Base-by-base conservation (phyloP, 64 coral and sea anemone species). In the Porites australiensis region DNA sequence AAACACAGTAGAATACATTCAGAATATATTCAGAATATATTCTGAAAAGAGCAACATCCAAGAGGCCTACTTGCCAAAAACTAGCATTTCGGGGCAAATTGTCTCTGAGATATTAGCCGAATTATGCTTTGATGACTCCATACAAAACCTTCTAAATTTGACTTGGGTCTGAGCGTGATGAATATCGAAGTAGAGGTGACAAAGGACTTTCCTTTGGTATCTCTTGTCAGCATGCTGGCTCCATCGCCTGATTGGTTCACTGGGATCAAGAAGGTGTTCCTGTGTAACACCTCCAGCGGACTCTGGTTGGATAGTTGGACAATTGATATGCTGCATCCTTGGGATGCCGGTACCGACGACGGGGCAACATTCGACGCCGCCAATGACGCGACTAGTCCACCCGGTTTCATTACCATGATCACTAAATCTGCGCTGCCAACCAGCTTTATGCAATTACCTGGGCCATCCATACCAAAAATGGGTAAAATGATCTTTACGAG, bases 201-300 rank as follows among this genome's bases (percentile, higher is more conserved):
- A 8, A 15, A 19, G 16, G 81, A 84, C 62, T 88, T 74, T 64
- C 72, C 86, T 63, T 51, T 62, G 14, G 86, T 88, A 43, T 88
- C 86, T 5, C 45, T 83, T 2, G 75, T 91, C 21, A 72, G 79
- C 18, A 91, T 91, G 89, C 58, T 91, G 44, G 79, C 69, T 12
- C 89, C 89, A 2, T 91, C 89, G 50, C 89, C 89, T 62, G 89
- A 91, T 74, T 91, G 81, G 81, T 84, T 84, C 81, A 67, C n/a
- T 7, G 81, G 81, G 11, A 51, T 66, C 63, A 50, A 21, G 16
- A 12, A 20, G 3, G 11, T 67, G 11, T n/a, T 21, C 27, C 81
- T 84, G 9, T 84, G 81, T 22, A 5, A 84, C 18, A 20, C 2
- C 21, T 10, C 61, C 3, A 50, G 9, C 50, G 81, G 81, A 22